Base-by-base conservation (phyloP, 1,140 invertebrate species). In the Harpegnathos saltator region DNA sequence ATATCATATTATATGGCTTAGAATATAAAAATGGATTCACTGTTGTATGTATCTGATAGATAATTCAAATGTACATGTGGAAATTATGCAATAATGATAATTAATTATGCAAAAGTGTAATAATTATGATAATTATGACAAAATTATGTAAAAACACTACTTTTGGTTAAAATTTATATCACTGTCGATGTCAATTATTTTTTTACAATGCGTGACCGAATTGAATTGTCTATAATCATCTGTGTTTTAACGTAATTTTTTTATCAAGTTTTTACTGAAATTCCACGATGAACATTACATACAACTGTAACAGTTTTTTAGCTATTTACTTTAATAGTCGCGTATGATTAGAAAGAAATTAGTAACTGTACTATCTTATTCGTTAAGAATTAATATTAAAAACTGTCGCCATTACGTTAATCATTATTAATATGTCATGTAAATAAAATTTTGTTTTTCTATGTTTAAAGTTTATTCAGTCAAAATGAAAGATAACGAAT, bases 351-450 rank as follows among this genome's bases (percentile, higher is more conserved):
- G 7, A 9, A 50, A 69, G 54, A 63, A 62, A 22, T 44, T 44
- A 44, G 38, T 63, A 65, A 24, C 44, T 26, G n/a, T 44, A 44
- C 68, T 59, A 52, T 5, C 68, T 17, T 3, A 61, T 17, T 48
- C 1, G 1, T 78, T 78, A 4, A 33, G 22, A 17, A 54, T 26
- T 26, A 71, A 22, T n/a, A 63, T 78, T 84, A 61, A 58, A 62
- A 48, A 24, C 52, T n/a, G 15, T 38, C 1, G 22, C 5, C 26
- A 7, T 15, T 29, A 33, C 33, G 54, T 75, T 5, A 17, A 75
- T 52, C 17, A 38, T 69, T 44, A 44, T 12, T 44, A 58, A 4
- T 17, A 24, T 44, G 54, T 58, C 52, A 80, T 56, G 63, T 11
- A 65, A 63, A 3, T 56, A 77, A 80, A 29, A 83, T 54, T 29